phyloP scores from a whole-genome alignment of 2,888 invertebrate species.

The Athrips mouffetella region DNA sequence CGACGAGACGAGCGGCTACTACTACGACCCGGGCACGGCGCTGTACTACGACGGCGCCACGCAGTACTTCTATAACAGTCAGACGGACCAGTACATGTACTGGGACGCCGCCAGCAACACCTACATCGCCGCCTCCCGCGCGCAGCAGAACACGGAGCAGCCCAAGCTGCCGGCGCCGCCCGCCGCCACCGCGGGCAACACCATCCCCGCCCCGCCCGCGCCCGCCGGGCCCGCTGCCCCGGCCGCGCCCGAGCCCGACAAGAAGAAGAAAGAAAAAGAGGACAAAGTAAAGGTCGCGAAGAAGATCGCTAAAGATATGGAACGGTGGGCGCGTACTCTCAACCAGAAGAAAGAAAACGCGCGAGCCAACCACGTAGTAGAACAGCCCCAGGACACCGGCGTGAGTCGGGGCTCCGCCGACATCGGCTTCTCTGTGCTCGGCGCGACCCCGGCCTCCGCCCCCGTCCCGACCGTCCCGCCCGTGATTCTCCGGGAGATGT shows the following conservation, averaged over 20 bases:
- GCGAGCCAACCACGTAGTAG: conserved; percentile 63
- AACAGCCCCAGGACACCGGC: conserved; percentile 63
- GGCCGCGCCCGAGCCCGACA: conserved; percentile 64
- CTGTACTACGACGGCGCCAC: conserved; percentile 98
- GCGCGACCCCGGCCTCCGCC: conserved; percentile 93
- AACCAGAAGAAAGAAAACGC: conserved; percentile 95
- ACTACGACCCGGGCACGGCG: conserved; percentile 94
- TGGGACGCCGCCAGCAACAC: conserved; percentile 90
- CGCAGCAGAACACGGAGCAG: conserved; percentile 57
- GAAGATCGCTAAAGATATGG: conserved; percentile 94
- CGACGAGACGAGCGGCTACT: conserved; percentile 97
- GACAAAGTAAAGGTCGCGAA: conserved; percentile 98
- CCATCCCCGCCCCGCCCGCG: conserved; percentile 48
- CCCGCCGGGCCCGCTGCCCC: conserved; percentile 48
- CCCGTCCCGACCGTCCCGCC: not conserved
- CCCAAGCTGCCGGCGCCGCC: conserved; percentile 50
- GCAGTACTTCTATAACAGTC: conserved; percentile 97
- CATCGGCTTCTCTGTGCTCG: conserved; percentile 94
- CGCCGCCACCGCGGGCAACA: conserved; percentile 47
- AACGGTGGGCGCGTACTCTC: conserved; percentile 95
- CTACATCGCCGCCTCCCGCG: conserved; percentile 75
- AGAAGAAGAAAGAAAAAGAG: conserved; percentile 87
- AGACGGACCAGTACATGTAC: conserved; percentile 94
- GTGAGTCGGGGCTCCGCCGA: conserved; percentile 89
- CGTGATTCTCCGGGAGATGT: conserved; percentile 56